Conservation (phyloP, 2,797 vertebrate species). For the Galagoides demidoff region DNA sequence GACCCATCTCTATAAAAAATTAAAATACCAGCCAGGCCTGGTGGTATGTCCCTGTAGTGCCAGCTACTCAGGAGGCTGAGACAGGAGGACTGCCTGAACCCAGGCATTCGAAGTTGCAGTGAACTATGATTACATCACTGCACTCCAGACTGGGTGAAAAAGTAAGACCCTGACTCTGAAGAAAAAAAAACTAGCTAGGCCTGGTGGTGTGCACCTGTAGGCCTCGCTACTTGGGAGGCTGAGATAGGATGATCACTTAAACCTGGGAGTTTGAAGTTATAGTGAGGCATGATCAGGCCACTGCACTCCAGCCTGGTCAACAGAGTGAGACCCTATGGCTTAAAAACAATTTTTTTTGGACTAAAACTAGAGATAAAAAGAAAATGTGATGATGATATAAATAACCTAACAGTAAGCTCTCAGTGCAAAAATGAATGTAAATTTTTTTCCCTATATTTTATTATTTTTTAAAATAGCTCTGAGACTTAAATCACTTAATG, state of each 20-base stretch:
- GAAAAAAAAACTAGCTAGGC: background rate
- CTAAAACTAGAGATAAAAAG: background rate
- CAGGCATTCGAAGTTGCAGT: background rate
- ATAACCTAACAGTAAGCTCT: slow-evolving; percentile 39
- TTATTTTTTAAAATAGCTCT: slow-evolving; percentile 39
- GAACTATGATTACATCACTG: too few relatives aligned
- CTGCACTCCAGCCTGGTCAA: background rate
- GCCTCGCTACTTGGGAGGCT: background rate
- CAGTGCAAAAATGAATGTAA: slow-evolving; percentile 46
- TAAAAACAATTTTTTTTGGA: slow-evolving; percentile 39
- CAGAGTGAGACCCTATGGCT: background rate
- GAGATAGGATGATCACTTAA: background rate
- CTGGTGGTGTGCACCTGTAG: background rate
- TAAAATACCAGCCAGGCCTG: background rate
- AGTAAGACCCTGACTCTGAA: background rate
- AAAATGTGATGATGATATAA: background rate
- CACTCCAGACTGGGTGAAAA: background rate
- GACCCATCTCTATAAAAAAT: too few relatives aligned
- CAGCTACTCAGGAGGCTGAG: background rate
- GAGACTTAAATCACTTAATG: slow-evolving; percentile 23
- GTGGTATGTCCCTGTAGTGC: background rate
- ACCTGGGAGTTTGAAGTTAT: background rate
- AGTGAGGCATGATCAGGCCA: background rate
- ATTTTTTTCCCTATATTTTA: slow-evolving; percentile 18
- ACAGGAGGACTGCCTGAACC: background rate